These are phyloP conservation scores for Sisyra nigra DNA, from an alignment of 2,888 invertebrate species.

Conservation along the genomic window DNA sequence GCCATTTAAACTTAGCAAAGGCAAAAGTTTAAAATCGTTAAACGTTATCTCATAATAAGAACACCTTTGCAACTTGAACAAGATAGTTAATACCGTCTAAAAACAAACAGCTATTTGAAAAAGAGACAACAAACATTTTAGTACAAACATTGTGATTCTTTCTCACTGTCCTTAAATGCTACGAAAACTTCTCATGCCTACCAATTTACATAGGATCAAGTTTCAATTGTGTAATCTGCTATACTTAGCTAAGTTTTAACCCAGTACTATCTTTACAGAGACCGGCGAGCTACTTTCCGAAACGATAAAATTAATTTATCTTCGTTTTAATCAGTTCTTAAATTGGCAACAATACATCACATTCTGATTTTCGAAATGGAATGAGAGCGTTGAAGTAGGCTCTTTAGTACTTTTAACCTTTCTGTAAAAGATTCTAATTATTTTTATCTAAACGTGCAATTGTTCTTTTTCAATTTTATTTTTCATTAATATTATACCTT, in stretches of 20 bases:
- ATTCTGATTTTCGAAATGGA: not conserved
- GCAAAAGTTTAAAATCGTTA: no score
- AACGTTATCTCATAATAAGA: no score
- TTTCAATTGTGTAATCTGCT: constrained; percentile 5
- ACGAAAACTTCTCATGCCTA: not conserved
- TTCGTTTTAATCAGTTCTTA: constrained; percentile 5
- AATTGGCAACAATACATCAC: constrained; percentile 1
- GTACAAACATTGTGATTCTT: no score
- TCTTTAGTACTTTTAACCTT: not conserved
- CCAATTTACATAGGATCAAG: constrained; percentile 4
- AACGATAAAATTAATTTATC: constrained; percentile 5
- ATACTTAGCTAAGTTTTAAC: not conserved
- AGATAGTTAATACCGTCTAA: no score
- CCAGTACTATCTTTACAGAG: not conserved
- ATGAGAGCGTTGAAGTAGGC: not conserved
- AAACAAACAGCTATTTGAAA: no score
- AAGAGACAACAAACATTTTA: no score
- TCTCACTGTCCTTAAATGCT: no score
- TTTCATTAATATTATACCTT: no score
- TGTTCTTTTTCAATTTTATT: no score
- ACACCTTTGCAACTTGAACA: no score
- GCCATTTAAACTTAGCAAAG: no score
- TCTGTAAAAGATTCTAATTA: not conserved
- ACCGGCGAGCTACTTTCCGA: not conserved
- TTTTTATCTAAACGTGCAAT: no score